Evolutionary conservation across 2,888 invertebrate species (phyloP).

Genomic region (Hylaea fasciaria): DNA sequence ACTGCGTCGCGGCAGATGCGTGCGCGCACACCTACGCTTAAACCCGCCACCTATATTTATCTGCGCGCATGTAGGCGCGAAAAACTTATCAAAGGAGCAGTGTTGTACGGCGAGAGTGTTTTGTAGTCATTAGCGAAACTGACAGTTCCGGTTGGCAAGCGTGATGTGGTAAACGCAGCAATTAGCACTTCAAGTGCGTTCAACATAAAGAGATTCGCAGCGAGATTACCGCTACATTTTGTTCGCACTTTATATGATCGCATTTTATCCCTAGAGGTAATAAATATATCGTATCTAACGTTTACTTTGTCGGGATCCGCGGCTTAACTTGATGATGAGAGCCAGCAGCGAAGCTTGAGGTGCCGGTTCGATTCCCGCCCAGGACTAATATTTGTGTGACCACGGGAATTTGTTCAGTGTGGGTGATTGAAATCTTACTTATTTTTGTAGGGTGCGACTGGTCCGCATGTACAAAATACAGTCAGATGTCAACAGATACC

Average conservation of each 20-base stretch:
- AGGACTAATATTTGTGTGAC: too few species aligned
- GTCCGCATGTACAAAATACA: too few species aligned
- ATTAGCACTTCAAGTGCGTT: constrained; percentile 53
- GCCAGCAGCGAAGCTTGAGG: too few species aligned
- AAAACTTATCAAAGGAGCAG: constrained; percentile 66
- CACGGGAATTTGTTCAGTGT: too few species aligned
- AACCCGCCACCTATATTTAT: constrained; percentile 76
- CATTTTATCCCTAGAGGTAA: background rate
- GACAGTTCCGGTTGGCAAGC: constrained; percentile 64
- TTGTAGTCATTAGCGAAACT: constrained; percentile 66
- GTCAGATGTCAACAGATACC: too few species aligned
- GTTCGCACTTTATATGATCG: constrained; percentile 3
- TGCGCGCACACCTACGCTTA: constrained; percentile 69
- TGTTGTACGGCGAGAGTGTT: constrained; percentile 60
- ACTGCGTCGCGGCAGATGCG: constrained; percentile 83
- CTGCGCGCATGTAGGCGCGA: constrained; percentile 75
- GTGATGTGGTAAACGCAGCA: constrained; percentile 53
- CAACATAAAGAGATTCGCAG: constrained; percentile 39
- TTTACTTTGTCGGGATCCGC: too few species aligned
- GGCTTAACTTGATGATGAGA: too few species aligned
- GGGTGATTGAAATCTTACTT: too few species aligned
- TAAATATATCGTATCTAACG: too few species aligned
- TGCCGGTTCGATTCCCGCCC: too few species aligned
- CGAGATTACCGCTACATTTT: constrained; percentile 26
- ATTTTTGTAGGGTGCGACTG: too few species aligned